phyloP scores from a whole-genome alignment of 2,888 invertebrate genomes.

The Ophonus ardosiacus region DNA sequence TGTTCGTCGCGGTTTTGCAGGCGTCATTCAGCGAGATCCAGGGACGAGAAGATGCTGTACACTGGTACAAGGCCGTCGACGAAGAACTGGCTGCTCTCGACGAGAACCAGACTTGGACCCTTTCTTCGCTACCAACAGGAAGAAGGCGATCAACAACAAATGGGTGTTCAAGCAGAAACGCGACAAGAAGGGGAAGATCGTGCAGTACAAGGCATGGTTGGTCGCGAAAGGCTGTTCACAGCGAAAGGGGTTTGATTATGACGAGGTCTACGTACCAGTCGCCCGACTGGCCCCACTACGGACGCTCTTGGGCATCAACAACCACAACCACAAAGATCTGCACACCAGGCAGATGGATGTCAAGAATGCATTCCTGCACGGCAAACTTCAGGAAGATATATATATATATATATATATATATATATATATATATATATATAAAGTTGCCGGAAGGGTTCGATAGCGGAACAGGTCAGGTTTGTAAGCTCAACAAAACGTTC shows the following conservation, averaged over 20 bases:
- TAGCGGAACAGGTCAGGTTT: no score
- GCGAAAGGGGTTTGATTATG: constrained; percentile 54
- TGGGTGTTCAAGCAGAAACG: constrained; percentile 67
- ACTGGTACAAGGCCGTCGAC: constrained; percentile 20
- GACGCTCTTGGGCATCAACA: background rate
- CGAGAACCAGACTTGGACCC: constrained; percentile 29
- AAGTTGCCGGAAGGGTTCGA: no score
- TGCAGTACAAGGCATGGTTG: constrained; percentile 69
- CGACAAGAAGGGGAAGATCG: constrained; percentile 67
- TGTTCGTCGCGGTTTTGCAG: constrained; percentile 45
- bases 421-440: no score
- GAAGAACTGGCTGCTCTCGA: constrained; percentile 33
- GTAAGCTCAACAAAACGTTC: no score
- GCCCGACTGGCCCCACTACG: constrained; percentile 25
- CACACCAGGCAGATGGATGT: no score
- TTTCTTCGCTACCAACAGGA: background rate
- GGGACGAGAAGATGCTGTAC: constrained; percentile 29
- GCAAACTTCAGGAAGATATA: no score
- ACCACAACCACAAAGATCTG: no score
- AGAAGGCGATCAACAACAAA: constrained; percentile 42
- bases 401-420: no score
- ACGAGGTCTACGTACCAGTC: constrained; percentile 56
- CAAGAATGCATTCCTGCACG: no score
- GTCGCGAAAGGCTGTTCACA: constrained; percentile 69
- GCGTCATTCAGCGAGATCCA: constrained; percentile 30